These are phyloP conservation scores for Sciurus vulgaris DNA, from an alignment of 2,797 vertebrate genomes.

Conservation along the genomic window DNA sequence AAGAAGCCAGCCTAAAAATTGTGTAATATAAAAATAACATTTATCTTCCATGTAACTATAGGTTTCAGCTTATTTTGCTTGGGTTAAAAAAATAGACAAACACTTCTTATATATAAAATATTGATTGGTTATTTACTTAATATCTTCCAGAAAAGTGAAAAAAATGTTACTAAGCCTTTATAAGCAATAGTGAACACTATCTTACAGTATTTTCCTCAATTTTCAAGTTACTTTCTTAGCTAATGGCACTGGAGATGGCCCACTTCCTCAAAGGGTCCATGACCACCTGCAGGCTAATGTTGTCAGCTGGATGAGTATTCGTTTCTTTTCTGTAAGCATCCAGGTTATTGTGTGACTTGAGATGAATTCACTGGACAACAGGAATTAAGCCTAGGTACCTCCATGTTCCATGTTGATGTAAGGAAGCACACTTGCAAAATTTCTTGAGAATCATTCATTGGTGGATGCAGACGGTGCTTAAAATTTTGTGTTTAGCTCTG, in stretches of 20 bases:
- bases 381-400: slow-evolving; percentile 93
- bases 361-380: slow-evolving; percentile 97
- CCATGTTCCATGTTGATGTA: slow-evolving; percentile 95
- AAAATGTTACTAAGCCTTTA: slow-evolving; percentile 69
- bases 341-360: slow-evolving; percentile 96
- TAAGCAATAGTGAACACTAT: slow-evolving; percentile 14
- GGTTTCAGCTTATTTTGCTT: neutral
- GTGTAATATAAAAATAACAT: neutral
- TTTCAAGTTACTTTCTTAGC: neutral
- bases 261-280: slow-evolving; percentile 97
- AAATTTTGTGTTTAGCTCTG: no score
- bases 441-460: slow-evolving; percentile 95
- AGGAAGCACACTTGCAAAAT: slow-evolving; percentile 94
- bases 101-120: slow-evolving; percentile 72
- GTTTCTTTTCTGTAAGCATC: slow-evolving; percentile 95
- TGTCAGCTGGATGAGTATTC: slow-evolving; percentile 94
- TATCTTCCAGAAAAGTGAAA: slow-evolving; percentile 64
- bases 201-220: neutral
- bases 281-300: slow-evolving; percentile 96
- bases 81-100: no score
- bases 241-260: slow-evolving; percentile 94
- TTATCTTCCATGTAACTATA: neutral
- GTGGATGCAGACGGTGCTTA: slow-evolving; percentile 91
- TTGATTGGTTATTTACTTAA: slow-evolving; percentile 75
- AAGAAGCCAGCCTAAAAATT: neutral